A percentile compares a stretch with the other conserved stretches of the same genome.
phyloP scores from a whole-genome alignment of 2,113 vertebrate genomes.

The Ivindomyrus marchei region DNA sequence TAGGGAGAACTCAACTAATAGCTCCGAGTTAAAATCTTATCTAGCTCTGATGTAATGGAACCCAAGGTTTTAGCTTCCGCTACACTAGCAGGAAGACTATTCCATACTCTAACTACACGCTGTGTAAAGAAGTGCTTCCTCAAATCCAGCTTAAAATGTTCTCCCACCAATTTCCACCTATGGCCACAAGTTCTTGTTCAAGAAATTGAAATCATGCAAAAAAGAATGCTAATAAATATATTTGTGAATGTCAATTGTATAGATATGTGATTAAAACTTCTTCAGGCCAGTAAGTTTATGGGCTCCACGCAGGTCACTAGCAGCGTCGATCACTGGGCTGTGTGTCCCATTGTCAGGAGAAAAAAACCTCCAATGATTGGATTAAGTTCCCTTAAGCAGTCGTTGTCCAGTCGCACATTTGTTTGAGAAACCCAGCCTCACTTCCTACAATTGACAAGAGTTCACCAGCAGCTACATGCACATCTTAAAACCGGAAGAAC shows the following conservation, averaged over 20 bases:
- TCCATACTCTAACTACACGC: too few relatives aligned
- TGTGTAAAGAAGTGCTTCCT: too few relatives aligned
- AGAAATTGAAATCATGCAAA: not conserved
- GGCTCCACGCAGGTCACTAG: not conserved
- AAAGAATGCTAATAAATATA: constrained; percentile 11
- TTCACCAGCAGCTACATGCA: not conserved
- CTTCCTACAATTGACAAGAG: not conserved
- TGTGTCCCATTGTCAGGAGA: not conserved
- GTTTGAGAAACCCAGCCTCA: not conserved
- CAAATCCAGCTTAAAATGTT: too few relatives aligned
- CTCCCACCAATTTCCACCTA: too few relatives aligned
- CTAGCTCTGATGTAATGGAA: too few relatives aligned
- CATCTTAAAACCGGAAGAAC: not conserved
- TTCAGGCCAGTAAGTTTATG: not conserved
- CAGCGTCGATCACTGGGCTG: not conserved
- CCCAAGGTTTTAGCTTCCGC: too few relatives aligned
- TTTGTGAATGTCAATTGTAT: not conserved
- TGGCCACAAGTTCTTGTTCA: too few relatives aligned
- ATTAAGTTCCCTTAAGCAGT: not conserved
- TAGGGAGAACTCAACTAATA: too few relatives aligned
- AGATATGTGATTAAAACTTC: not conserved
- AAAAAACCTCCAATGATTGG: not conserved
- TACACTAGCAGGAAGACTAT: too few relatives aligned
- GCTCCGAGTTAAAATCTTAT: too few relatives aligned
- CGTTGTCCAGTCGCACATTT: not conserved